phyloP scores from a whole-genome alignment of 2,113 vertebrate genomes.

The Saccopteryx bilineata region DNA sequence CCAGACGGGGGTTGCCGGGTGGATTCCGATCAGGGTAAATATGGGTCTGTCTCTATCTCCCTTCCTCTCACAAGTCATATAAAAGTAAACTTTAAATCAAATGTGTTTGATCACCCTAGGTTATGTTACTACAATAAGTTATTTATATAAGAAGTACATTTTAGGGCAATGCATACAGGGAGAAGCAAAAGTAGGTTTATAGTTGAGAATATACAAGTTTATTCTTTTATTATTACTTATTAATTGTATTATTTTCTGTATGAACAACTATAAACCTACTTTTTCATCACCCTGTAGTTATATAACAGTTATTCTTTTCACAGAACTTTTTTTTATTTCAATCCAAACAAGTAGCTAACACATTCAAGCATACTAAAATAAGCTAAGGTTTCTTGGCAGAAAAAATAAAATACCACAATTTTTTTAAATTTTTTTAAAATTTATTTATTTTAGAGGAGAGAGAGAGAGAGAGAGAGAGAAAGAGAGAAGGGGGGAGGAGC shows the following conservation, averaged over 20 bases:
- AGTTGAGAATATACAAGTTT: background rate
- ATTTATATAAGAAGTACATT: conserved; percentile 7
- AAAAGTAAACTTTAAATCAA: conserved; percentile 47
- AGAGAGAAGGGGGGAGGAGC: too few species aligned
- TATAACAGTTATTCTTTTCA: background rate
- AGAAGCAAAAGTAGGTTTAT: background rate
- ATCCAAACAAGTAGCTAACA: conserved; percentile 21
- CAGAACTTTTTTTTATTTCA: conserved; percentile 23
- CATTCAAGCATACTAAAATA: background rate
- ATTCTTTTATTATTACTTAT: background rate
- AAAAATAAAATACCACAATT: conserved; percentile 45
- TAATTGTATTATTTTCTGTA: background rate
- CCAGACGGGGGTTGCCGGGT: too few species aligned
- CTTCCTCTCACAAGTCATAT: background rate
- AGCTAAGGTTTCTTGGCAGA: background rate
- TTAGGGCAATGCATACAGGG: background rate
- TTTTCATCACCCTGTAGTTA: background rate
- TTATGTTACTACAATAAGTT: conserved; percentile 12
- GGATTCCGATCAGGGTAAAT: too few species aligned
- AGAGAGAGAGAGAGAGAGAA: too few species aligned
- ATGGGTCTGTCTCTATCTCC: too few species aligned
- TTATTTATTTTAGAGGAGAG: too few species aligned
- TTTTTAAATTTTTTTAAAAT: background rate
- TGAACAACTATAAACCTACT: background rate
- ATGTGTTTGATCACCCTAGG: background rate